A percentile compares a stretch with the other conserved stretches of the same genome.
Conservation (phyloP, 2,888 invertebrate genomes). For the Julus scanicus region DNA sequence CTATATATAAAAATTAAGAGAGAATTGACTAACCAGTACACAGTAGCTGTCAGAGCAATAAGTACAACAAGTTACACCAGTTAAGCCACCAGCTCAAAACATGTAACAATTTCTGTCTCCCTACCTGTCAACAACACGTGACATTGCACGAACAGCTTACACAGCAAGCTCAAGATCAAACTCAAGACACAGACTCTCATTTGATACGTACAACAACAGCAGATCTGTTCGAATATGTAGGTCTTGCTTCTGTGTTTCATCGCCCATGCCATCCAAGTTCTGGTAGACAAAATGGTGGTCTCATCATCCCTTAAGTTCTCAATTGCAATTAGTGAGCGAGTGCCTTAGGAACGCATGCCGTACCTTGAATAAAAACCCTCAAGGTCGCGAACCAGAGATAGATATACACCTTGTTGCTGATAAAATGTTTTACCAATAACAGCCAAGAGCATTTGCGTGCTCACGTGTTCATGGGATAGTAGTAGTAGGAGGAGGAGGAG, state of each 20-base stretch:
- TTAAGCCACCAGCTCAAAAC: neutral
- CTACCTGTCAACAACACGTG: neutral
- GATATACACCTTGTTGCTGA: conserved; percentile 4
- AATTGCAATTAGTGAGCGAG: neutral
- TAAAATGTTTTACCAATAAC: neutral
- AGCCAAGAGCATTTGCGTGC: neutral
- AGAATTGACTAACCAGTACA: too few species aligned
- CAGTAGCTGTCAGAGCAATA: too few species aligned
- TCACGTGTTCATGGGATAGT: conserved; percentile 29
- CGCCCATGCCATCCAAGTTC: neutral
- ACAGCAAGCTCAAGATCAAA: neutral
- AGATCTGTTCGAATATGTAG: conserved; percentile 1
- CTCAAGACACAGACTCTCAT: conserved; percentile 11
- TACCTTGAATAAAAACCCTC: conserved; percentile 24
- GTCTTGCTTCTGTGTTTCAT: conserved; percentile 12
- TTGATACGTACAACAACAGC: conserved; percentile 20
- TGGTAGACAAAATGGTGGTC: conserved; percentile 15
- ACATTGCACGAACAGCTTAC: neutral
- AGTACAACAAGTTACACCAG: too few species aligned
- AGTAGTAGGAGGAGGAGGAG: neutral
- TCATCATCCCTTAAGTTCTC: conserved; percentile 18
- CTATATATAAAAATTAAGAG: too few species aligned
- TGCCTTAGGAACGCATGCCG: neutral
- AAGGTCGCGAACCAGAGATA: neutral
- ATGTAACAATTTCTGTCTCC: neutral